Conservation (phyloP, 2,888 invertebrate species). For the Incurvaria masculella region DNA sequence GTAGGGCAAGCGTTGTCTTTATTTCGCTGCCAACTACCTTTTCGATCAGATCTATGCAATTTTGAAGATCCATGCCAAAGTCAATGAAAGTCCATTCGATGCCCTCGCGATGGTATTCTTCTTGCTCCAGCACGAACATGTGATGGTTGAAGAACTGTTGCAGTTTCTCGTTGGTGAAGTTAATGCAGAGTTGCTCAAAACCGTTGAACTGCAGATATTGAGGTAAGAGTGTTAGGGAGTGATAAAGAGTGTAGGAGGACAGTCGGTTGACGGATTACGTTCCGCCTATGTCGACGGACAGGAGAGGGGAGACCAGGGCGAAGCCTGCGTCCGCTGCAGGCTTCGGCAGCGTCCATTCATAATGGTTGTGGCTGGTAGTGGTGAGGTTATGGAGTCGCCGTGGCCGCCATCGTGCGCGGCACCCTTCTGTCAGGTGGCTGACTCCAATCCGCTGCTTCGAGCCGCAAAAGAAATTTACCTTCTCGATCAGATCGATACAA, state of each 20-base stretch:
- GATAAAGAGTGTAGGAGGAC: constrained; percentile 23
- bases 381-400: neutral
- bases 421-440: neutral
- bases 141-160: constrained; percentile 95
- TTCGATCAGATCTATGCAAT: constrained; percentile 77
- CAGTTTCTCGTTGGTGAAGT: constrained; percentile 91
- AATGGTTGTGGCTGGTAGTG: constrained; percentile 1
- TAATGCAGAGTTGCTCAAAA: constrained; percentile 92
- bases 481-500: constrained; percentile 94
- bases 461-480: constrained; percentile 65
- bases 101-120: constrained; percentile 88
- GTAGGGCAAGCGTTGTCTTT: constrained; percentile 50
- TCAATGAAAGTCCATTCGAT: constrained; percentile 93
- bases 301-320: constrained; percentile 8
- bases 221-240: constrained; percentile 32
- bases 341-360: constrained; percentile 6
- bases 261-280: constrained; percentile 41
- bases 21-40: constrained; percentile 63
- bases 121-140: constrained; percentile 93
- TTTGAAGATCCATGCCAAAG: constrained; percentile 89
- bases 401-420: neutral
- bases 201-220: constrained; percentile 70
- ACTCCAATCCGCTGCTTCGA: neutral
- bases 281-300: constrained; percentile 29
- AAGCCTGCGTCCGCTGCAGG: no score